Evolutionary conservation across 1,140 invertebrate species (phyloP), one percentile per base, ranked within the genome.

Genomic region (Hypothenemus hampei): DNA sequence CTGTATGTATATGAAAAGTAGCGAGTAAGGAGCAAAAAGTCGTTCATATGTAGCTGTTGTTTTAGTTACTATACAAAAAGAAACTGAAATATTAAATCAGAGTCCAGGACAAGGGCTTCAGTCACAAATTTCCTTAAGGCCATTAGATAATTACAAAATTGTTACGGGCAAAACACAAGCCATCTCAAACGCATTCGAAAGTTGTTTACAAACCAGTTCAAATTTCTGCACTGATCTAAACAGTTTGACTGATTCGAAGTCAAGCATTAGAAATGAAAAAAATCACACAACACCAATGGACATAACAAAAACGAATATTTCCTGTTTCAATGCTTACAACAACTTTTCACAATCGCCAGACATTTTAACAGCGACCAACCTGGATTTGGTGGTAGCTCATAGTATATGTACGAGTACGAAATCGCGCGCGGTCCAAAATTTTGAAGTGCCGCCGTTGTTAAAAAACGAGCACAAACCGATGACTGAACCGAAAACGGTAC

Each of bases 361-460:
- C 26, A 65, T 70, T 40, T 57, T 70, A n/a, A 57, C 64, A 0
- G 56, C 53, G 0, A 61, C 63, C 0, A 62, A 66, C 31, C 24
- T 70, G 18, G 68, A 70, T 51, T 35, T 70, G 29, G 67, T 70
- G 7, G n/a, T n/a, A n/a, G 66, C 68, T 6, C 66, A 66, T 7
- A 62, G 60, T 47, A 48, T 56, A 15, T 45, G 48, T 22, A 24
- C 19, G 10, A 8, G 18, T 11, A 13, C 18, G 44, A 56, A 15
- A 46, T 43, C 19, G 10, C 22, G 39, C 22, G 18, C n/a, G n/a
- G n/a, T n/a, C n/a, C n/a, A n/a, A n/a, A n/a, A n/a, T n/a, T 29
- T 20, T 26, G 22, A 29, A 35, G 7, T 23, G n/a, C 44, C 23
- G 11, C 36, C 47, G 8, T 33, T 20, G 4, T 10, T 48, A n/a